A percentile compares a stretch with the other conserved stretches of the same genome.
These are phyloP conservation scores for Lepisosteus osseus DNA, from an alignment of 2,113 vertebrate genomes.

Conservation along the genomic window DNA sequence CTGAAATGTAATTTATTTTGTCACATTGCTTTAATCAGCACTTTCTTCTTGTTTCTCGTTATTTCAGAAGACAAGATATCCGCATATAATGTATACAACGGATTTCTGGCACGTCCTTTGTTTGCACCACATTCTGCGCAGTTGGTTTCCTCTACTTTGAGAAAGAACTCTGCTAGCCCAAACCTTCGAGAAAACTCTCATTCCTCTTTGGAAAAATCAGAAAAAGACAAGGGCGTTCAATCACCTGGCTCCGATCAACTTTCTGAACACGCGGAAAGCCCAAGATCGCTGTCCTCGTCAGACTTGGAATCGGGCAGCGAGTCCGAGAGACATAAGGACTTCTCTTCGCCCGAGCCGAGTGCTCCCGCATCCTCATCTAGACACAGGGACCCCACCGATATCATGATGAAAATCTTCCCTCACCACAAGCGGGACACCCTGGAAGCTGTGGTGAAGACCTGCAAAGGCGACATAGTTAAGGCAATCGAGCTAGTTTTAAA, in stretches of 20 bases:
- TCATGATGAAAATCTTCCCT: slow-evolving; percentile 82
- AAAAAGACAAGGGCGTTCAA: slow-evolving; percentile 39
- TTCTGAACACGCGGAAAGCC: slow-evolving; percentile 67
- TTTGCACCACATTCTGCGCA: slow-evolving; percentile 40
- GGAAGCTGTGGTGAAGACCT: slow-evolving; percentile 68
- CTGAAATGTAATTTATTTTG: not conserved
- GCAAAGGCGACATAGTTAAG: slow-evolving; percentile 80
- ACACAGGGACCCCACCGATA: slow-evolving; percentile 69
- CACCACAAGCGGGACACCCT: slow-evolving; percentile 63
- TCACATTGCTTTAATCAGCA: not conserved
- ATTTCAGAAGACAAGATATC: slow-evolving; percentile 62
- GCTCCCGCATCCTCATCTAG: slow-evolving; percentile 33
- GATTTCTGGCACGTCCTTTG: slow-evolving; percentile 52
- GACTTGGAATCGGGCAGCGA: slow-evolving; percentile 80
- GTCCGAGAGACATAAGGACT: slow-evolving; percentile 66
- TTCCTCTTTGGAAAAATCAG: slow-evolving; percentile 27
- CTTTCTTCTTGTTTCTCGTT: not conserved
- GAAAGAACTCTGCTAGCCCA: slow-evolving; percentile 33
- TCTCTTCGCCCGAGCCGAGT: slow-evolving; percentile 22
- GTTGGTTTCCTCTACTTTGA: slow-evolving; percentile 37
- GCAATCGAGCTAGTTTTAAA: slow-evolving; percentile 75
- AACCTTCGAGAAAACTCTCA: slow-evolving; percentile 28
- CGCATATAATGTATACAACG: slow-evolving; percentile 60
- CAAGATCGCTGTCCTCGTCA: slow-evolving; percentile 69
- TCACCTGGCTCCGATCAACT: slow-evolving; percentile 53